Evolutionary conservation across 2,113 vertebrate genomes (phyloP), one percentile per base, ranked within the genome.

Genomic region (Nipponia nippon): DNA sequence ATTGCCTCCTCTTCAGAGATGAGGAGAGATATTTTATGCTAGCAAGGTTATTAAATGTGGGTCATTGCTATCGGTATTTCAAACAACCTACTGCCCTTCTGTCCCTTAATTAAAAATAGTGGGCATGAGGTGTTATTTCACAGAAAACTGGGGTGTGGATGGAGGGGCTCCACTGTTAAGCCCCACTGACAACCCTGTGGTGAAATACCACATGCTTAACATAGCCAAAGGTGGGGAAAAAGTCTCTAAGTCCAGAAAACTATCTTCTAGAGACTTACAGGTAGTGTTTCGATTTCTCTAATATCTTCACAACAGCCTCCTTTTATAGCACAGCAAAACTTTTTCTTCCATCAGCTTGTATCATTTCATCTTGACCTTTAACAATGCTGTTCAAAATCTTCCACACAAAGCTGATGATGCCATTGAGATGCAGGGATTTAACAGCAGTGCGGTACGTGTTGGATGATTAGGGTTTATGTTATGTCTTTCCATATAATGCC

Each of bases 401-500:
- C 91, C 92, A 63, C 88, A n/a, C 23, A 16, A 78, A 73, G 50
- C 77, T 25, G 36, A 65, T 18, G 96, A 55, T 29, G 59, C 67
- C 19, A 29, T 67, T 14, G 79, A 78, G 89, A 87, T 38, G 70
- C 52, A 5, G 78, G 55, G 94, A 62, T 78, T 81, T 77, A 87
- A 9, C 87, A 90, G 92, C 94, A 87, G 73, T 8, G 89, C 79
- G 42, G 87, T 17, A 27, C 0, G 1, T 0, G 13, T 17, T 15
- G 73, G 46, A 16, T 2, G 10, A 16, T 4, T 4, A 0, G 29
- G 9, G 18, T 25, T 62, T 49, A 5, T 6, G 26, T 4, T 13
- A 83, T 82, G 44, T 44, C 93, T 94, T 97, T 94, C 94, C 92
- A 59, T 55, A 44, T 30, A 93, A 42, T 93, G 98, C 97, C 98